phyloP scores from a whole-genome alignment of 2,113 vertebrate genomes.

The Pogonocichla stellata region DNA sequence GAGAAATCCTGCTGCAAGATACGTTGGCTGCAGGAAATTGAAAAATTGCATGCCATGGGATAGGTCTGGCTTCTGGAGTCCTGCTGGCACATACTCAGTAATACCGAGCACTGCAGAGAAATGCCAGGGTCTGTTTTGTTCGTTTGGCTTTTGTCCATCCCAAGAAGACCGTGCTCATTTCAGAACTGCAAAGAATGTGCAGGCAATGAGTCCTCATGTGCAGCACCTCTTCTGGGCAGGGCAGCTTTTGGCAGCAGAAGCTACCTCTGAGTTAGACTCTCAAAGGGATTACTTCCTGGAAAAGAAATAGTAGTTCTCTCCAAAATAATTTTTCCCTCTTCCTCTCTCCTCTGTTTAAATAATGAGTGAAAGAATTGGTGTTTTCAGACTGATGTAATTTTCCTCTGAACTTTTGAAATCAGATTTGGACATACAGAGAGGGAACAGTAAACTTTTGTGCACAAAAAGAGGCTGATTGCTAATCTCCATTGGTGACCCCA shows the following conservation, averaged over 20 bases:
- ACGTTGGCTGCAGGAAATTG: neutral
- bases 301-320: neutral
- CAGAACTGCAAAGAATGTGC: neutral
- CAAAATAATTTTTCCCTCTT: neutral
- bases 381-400: conserved; percentile 9
- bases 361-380: neutral
- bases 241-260: neutral
- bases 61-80: neutral
- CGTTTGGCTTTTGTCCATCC: conserved; percentile 1
- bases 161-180: neutral
- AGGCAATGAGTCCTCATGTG: neutral
- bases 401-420: neutral
- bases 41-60: neutral
- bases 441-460: neutral
- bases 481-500: neutral
- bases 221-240: neutral
- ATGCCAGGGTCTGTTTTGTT: neutral
- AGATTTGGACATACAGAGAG: neutral
- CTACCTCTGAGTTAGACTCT: neutral
- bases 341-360: neutral
- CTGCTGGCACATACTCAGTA: neutral
- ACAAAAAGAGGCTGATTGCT: neutral
- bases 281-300: neutral
- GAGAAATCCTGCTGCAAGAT: neutral
- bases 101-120: neutral